A percentile compares a stretch with the other conserved stretches of the same genome.
These are phyloP conservation scores for Lampropteryx suffumata DNA, from an alignment of 2,888 invertebrate genomes.

Conservation along the genomic window DNA sequence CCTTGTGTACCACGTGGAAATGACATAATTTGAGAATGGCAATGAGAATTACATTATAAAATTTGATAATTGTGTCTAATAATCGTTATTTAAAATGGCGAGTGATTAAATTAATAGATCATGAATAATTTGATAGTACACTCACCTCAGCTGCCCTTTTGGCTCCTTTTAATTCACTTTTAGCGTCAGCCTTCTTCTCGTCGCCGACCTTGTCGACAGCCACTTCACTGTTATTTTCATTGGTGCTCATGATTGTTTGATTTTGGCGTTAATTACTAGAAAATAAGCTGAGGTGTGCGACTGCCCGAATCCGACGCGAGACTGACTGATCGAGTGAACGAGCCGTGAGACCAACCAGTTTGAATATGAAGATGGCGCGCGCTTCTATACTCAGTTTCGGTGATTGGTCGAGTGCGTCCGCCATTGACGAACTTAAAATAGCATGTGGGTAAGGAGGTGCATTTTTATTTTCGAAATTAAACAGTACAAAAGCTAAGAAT, in stretches of 20 bases:
- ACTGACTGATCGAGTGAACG: slow-evolving; percentile 85
- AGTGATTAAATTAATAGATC: slow-evolving; percentile 76
- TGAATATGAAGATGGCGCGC: slow-evolving; percentile 94
- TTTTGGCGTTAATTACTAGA: slow-evolving; percentile 73
- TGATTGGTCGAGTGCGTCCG: slow-evolving; percentile 66
- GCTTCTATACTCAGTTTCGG: slow-evolving; percentile 63
- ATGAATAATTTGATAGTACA: slow-evolving; percentile 72
- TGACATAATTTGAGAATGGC: no score
- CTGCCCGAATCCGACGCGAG: slow-evolving; percentile 86
- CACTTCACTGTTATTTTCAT: slow-evolving; percentile 92
- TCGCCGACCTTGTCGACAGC: slow-evolving; percentile 93
- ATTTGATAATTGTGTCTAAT: slow-evolving; percentile 1
- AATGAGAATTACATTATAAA: not conserved
- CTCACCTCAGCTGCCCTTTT: slow-evolving; percentile 95
- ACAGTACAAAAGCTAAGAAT: slow-evolving; percentile 12
- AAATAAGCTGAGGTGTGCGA: slow-evolving; percentile 67
- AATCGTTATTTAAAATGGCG: slow-evolving; percentile 79
- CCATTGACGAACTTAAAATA: slow-evolving; percentile 67
- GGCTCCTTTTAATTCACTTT: slow-evolving; percentile 93
- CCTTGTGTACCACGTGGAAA: slow-evolving; percentile 54
- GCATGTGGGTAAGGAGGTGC: slow-evolving; percentile 62
- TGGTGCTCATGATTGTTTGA: slow-evolving; percentile 81
- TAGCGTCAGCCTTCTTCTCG: slow-evolving; percentile 87
- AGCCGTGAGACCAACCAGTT: slow-evolving; percentile 84
- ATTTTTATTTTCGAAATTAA: slow-evolving; percentile 39